Evolutionary conservation across 2,113 vertebrate species (phyloP).

Genomic region (Hemibagrus wyckioides): DNA sequence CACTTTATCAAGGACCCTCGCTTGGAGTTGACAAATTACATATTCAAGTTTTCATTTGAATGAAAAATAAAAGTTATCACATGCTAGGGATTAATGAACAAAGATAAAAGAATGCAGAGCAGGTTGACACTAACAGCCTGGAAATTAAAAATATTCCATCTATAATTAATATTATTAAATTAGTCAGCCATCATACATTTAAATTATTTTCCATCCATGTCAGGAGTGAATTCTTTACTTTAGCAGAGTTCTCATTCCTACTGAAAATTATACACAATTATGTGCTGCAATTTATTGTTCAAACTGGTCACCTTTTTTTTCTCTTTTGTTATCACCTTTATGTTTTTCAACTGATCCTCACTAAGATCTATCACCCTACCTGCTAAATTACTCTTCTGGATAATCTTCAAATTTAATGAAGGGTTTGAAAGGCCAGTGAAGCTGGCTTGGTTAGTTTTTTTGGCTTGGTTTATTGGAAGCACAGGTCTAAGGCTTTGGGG

Average conservation of each 20-base stretch:
- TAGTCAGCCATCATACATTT: conserved; percentile 38
- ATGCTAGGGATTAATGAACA: conserved; percentile 44
- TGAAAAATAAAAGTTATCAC: conserved; percentile 56
- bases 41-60: conserved; percentile 51
- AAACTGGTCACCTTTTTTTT: background rate
- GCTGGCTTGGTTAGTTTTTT: conserved; percentile 32
- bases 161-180: conserved; percentile 56
- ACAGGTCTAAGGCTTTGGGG: conserved; percentile 37
- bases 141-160: conserved; percentile 50
- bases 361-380: background rate
- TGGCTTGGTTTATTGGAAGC: conserved; percentile 22
- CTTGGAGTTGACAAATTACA: conserved; percentile 53
- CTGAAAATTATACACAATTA: conserved; percentile 5
- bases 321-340: background rate
- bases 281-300: conserved; percentile 25
- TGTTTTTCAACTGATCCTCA: conserved; percentile 4
- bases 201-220: conserved; percentile 41
- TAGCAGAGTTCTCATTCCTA: background rate
- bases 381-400: conserved; percentile 16
- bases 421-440: conserved; percentile 38
- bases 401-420: conserved; percentile 52
- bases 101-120: conserved; percentile 51
- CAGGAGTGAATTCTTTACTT: conserved; percentile 32
- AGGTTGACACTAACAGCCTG: conserved; percentile 40
- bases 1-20: conserved; percentile 39